A percentile compares a stretch with the other conserved stretches of the same genome.
These are phyloP conservation scores for Pseudococcus longispinus DNA, from an alignment of 2,888 invertebrate species.

Conservation along the genomic window DNA sequence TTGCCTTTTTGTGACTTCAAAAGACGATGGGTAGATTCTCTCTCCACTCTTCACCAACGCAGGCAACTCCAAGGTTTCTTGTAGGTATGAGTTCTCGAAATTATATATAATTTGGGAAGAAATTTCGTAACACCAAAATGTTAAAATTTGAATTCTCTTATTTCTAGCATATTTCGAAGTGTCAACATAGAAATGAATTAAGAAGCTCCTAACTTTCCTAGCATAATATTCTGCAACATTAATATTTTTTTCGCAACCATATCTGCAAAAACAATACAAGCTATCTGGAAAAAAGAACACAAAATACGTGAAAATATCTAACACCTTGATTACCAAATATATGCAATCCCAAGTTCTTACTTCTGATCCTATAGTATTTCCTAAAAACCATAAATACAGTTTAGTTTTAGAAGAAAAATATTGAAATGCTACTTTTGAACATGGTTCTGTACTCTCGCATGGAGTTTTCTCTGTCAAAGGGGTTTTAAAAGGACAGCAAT, in stretches of 20 bases:
- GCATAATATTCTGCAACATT: constrained; percentile 30
- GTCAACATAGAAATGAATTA: not conserved
- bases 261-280: constrained; percentile 44
- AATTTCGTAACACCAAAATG: no score
- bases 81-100: no score
- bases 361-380: not conserved
- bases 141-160: not conserved
- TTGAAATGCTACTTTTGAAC: not conserved
- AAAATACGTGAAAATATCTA: not conserved
- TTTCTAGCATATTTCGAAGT: not conserved
- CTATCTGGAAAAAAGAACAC: constrained; percentile 27
- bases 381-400: not conserved
- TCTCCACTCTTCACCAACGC: no score
- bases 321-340: not conserved
- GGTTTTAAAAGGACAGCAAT: not conserved
- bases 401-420: not conserved
- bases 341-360: not conserved
- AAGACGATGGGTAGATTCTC: no score
- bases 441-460: not conserved
- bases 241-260: constrained; percentile 37
- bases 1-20: no score
- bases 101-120: no score
- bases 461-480: not conserved
- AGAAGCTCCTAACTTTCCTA: constrained; percentile 10
- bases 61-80: no score